phyloP scores from a whole-genome alignment of 2,797 vertebrate genomes.

The Poliocrania exsul region DNA sequence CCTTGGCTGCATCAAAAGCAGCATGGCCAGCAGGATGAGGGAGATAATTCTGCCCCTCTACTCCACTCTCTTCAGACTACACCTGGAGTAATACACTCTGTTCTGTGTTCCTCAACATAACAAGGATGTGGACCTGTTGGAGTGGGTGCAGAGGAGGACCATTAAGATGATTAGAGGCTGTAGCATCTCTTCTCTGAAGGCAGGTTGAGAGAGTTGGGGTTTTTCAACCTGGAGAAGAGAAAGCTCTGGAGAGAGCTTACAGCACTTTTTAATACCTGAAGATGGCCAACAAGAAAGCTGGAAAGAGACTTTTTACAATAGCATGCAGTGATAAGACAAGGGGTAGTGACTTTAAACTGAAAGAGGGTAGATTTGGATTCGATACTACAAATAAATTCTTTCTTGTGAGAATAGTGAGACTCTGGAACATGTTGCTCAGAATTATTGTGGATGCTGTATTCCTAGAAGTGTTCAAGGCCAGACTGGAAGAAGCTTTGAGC shows the following conservation, averaged over 20 bases:
- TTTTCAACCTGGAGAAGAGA: not conserved
- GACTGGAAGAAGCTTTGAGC: not conserved
- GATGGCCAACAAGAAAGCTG: not conserved
- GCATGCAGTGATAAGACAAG: not conserved
- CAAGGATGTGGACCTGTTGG: not conserved
- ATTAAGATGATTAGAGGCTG: not conserved
- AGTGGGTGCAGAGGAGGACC: not conserved
- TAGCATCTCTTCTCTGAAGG: not conserved
- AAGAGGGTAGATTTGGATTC: not conserved
- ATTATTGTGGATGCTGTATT: not conserved
- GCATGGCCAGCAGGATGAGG: not conserved
- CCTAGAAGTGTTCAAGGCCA: not conserved
- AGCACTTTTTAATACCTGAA: not conserved
- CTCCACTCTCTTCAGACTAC: not conserved
- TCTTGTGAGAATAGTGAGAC: not conserved
- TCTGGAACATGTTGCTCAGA: not conserved
- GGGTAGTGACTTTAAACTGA: not conserved
- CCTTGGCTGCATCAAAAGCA: not conserved
- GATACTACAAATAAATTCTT: not conserved
- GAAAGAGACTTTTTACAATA: not conserved
- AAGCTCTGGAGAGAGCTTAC: not conserved
- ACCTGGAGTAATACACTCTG: not conserved
- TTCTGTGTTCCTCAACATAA: not conserved
- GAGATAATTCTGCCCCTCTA: not conserved
- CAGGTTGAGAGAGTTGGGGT: not conserved